phyloP scores from a whole-genome alignment of 2,888 invertebrate genomes.

The Drosophila lutescens region DNA sequence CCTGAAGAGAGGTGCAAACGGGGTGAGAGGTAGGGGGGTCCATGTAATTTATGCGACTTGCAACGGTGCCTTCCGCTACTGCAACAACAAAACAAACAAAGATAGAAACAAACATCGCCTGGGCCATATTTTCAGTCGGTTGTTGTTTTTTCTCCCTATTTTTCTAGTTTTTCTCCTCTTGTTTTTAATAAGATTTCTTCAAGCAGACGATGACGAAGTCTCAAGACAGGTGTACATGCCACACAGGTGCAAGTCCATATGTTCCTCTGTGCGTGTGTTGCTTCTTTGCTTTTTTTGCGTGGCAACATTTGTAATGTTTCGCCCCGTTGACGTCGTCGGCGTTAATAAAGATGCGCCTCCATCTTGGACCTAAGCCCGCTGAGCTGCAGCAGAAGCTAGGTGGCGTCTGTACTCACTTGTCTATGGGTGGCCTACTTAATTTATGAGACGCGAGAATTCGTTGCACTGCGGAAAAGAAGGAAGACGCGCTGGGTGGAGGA shows the following conservation, averaged over 20 bases:
- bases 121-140: conserved; percentile 63
- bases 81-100: conserved; percentile 49
- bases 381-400: conserved; percentile 40
- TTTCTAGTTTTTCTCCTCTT: conserved; percentile 40
- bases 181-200: conserved; percentile 76
- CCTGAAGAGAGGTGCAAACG: conserved; percentile 49
- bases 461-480: conserved; percentile 40
- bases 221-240: conserved; percentile 66
- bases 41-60: conserved; percentile 76
- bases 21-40: not conserved
- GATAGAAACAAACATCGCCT: conserved; percentile 60
- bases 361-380: conserved; percentile 57
- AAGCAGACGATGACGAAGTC: conserved; percentile 72
- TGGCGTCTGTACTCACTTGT: conserved; percentile 52
- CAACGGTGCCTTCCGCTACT: conserved; percentile 77
- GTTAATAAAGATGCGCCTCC: conserved; percentile 75
- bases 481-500: not conserved
- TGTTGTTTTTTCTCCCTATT: conserved; percentile 10
- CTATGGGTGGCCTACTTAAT: conserved; percentile 79
- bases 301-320: conserved; percentile 80
- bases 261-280: conserved; percentile 25
- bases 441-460: conserved; percentile 80
- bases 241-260: conserved; percentile 28
- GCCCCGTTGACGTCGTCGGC: conserved; percentile 76
- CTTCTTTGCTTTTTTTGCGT: conserved; percentile 35